A percentile compares a stretch with the other conserved stretches of the same genome.
These are phyloP conservation scores for Phycodurus eques DNA, from an alignment of 2,113 vertebrate genomes.

Conservation along the genomic window DNA sequence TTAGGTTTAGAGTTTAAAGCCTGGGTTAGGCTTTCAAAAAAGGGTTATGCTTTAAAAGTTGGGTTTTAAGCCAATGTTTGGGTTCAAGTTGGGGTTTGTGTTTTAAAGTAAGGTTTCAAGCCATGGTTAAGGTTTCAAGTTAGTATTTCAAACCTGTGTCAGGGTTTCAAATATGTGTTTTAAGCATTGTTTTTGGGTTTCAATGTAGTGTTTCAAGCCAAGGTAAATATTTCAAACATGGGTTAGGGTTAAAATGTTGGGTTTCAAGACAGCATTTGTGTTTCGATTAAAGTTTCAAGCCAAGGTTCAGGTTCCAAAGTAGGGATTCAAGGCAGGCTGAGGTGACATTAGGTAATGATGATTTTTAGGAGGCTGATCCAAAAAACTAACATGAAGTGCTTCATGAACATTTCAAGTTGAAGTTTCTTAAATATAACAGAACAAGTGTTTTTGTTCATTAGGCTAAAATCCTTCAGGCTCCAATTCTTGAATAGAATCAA, in stretches of 20 bases:
- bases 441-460: not conserved
- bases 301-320: not conserved
- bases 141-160: not conserved
- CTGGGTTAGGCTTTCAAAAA: not conserved
- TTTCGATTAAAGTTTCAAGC: not conserved
- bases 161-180: not conserved
- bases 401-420: not conserved
- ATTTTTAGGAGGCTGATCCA: not conserved
- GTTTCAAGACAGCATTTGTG: too few species aligned
- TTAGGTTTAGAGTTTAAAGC: not conserved
- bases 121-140: not conserved
- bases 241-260: too few species aligned
- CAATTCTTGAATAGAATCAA: conserved; percentile 19
- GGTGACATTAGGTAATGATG: too few species aligned
- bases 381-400: not conserved
- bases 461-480: conserved; percentile 11
- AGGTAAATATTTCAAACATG: not conserved
- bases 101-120: not conserved
- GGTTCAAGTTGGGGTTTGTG: not conserved
- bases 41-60: not conserved
- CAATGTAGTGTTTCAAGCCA: not conserved
- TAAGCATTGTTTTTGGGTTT: too few species aligned
- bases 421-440: not conserved
- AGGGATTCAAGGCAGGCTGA: not conserved
- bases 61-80: not conserved